A percentile compares a stretch with the other conserved stretches of the same genome.
Evolutionary conservation across 2,113 vertebrate species (phyloP).

Genomic region (Pycnonotus jocosus): DNA sequence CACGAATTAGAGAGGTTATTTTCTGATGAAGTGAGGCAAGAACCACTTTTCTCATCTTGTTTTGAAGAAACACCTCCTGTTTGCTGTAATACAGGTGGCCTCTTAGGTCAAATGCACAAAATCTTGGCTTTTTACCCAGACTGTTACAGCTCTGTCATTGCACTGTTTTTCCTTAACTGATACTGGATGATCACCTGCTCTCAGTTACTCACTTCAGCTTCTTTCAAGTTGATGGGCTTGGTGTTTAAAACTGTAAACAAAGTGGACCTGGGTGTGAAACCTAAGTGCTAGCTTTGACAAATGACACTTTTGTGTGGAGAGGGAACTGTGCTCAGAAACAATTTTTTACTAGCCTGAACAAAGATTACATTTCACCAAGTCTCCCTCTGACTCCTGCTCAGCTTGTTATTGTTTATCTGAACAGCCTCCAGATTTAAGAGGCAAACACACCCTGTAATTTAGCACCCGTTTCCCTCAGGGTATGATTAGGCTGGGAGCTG

Average conservation of each 20-base stretch:
- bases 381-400: background rate
- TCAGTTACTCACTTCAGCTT: background rate
- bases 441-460: constrained; percentile 21
- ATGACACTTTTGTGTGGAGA: background rate
- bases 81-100: constrained; percentile 22
- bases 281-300: constrained; percentile 32
- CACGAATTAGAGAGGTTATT: background rate
- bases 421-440: background rate
- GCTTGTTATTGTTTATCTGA: constrained; percentile 25
- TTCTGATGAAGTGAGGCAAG: background rate
- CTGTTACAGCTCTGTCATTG: constrained; percentile 48
- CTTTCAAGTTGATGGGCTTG: constrained; percentile 13
- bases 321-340: background rate
- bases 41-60: background rate
- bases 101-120: constrained; percentile 46
- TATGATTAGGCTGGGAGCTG: constrained; percentile 17
- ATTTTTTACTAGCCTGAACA: background rate
- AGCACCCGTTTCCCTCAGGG: constrained; percentile 18
- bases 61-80: constrained; percentile 37
- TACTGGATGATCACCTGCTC: background rate
- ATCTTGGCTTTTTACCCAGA: constrained; percentile 30
- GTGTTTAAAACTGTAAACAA: constrained; percentile 3
- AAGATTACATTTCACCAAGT: constrained; percentile 1
- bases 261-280: constrained; percentile 37
- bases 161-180: constrained; percentile 24